Evolutionary conservation across 2,797 vertebrate species (phyloP).

Genomic region (Echeneis naucrates): DNA sequence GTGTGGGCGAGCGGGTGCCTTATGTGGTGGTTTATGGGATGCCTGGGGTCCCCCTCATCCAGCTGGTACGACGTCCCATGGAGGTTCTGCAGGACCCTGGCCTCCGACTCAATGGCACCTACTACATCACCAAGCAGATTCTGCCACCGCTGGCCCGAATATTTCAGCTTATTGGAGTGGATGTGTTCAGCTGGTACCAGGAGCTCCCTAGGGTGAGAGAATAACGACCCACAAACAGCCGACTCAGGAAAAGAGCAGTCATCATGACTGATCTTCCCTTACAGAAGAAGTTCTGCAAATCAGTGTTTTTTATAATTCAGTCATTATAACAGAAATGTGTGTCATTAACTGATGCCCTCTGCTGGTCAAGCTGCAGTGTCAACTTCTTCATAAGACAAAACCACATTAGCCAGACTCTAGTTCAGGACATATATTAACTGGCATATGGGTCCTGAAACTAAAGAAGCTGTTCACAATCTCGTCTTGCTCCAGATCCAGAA

Average conservation of each 20-base stretch:
- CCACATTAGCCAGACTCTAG: no score
- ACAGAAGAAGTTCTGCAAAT: neutral
- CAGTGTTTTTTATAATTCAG: neutral
- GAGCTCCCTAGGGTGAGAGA: conserved; percentile 93
- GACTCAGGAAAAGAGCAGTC: no score
- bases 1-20: conserved; percentile 94
- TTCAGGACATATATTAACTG: neutral
- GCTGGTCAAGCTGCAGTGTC: conserved; percentile 47
- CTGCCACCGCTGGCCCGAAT: conserved; percentile 93
- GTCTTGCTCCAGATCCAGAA: conserved; percentile 88
- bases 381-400: no score
- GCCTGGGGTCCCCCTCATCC: conserved; percentile 94
- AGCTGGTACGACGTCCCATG: conserved; percentile 91
- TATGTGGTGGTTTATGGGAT: conserved; percentile 94
- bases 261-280: no score
- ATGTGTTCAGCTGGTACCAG: conserved; percentile 96
- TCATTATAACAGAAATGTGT: neutral
- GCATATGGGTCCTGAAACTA: no score
- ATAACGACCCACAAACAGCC: neutral
- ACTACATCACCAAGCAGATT: conserved; percentile 98
- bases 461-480: neutral
- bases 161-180: conserved; percentile 95
- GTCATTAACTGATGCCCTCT: conserved; percentile 65
- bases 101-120: conserved; percentile 92
- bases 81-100: conserved; percentile 92